These are phyloP conservation scores for Lutraria lutraria DNA, from an alignment of 2,888 invertebrate species.

Conservation along the genomic window DNA sequence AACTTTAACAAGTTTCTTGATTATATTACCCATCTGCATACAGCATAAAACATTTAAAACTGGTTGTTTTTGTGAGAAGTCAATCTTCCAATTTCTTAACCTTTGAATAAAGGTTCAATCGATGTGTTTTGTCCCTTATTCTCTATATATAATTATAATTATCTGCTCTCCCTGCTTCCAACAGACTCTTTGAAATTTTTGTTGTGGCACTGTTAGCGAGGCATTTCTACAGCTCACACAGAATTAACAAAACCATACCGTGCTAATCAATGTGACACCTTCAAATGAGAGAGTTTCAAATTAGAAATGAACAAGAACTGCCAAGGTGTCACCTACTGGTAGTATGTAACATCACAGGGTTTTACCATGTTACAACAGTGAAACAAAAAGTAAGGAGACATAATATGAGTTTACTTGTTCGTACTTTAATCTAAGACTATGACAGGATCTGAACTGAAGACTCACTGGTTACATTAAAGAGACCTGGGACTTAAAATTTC, in stretches of 20 bases:
- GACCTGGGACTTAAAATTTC: not conserved
- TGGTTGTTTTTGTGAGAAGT: too few species aligned
- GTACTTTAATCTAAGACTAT: not conserved
- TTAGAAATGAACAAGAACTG: not conserved
- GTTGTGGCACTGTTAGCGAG: not conserved
- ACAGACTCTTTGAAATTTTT: constrained; percentile 2
- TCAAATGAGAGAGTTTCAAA: constrained; percentile 12
- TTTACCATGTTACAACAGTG: not conserved
- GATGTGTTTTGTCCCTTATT: not conserved
- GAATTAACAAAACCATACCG: not conserved
- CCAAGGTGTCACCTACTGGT: not conserved
- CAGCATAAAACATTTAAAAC: too few species aligned
- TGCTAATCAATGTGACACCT: constrained; percentile 19
- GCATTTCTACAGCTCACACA: not conserved
- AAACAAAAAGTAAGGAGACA: not conserved
- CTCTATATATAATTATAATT: not conserved
- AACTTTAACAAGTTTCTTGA: too few species aligned
- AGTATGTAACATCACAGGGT: not conserved
- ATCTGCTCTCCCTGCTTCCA: not conserved
- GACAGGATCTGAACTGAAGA: too few species aligned
- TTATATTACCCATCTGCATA: too few species aligned
- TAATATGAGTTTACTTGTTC: not conserved
- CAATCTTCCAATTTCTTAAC: not conserved
- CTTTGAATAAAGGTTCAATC: not conserved
- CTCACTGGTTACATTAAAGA: not conserved